phyloP scores from a whole-genome alignment of 2,888 invertebrate species.

The Volucella bombylans region DNA sequence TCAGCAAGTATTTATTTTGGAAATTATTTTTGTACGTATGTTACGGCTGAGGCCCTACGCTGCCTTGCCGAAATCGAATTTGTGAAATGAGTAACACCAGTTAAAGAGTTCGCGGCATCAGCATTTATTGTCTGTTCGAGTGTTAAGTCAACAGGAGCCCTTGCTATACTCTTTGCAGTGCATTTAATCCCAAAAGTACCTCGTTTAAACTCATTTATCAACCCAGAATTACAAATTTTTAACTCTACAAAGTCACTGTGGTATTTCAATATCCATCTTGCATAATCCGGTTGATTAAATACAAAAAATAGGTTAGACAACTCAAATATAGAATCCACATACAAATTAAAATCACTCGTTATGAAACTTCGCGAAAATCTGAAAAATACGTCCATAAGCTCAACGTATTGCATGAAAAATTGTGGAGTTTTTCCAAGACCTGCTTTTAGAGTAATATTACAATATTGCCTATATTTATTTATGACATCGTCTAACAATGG shows the following conservation, averaged over 20 bases:
- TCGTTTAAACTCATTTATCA: background rate
- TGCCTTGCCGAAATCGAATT: slow-evolving; percentile 4
- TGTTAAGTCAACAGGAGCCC: slow-evolving; percentile 21
- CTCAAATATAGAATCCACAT: background rate
- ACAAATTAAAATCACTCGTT: background rate
- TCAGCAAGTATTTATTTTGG: background rate
- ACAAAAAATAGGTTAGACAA: background rate
- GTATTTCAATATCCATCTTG: slow-evolving; percentile 5
- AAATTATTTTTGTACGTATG: slow-evolving; percentile 15
- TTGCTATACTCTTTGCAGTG: background rate
- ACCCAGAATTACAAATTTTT: background rate
- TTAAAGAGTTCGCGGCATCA: background rate
- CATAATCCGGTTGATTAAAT: slow-evolving; percentile 3
- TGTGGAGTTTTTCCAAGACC: too few species aligned
- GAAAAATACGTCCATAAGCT: background rate
- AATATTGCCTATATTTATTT: too few species aligned
- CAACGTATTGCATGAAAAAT: background rate
- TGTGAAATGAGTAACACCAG: background rate
- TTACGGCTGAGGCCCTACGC: background rate
- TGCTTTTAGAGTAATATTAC: too few species aligned
- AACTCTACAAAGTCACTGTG: too few species aligned
- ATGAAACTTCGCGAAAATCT: background rate
- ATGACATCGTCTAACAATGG: background rate
- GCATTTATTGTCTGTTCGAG: slow-evolving; percentile 3
- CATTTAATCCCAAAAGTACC: slow-evolving; percentile 6